Conservation (phyloP, 2,888 invertebrate species). For the Nasonia oneida region DNA sequence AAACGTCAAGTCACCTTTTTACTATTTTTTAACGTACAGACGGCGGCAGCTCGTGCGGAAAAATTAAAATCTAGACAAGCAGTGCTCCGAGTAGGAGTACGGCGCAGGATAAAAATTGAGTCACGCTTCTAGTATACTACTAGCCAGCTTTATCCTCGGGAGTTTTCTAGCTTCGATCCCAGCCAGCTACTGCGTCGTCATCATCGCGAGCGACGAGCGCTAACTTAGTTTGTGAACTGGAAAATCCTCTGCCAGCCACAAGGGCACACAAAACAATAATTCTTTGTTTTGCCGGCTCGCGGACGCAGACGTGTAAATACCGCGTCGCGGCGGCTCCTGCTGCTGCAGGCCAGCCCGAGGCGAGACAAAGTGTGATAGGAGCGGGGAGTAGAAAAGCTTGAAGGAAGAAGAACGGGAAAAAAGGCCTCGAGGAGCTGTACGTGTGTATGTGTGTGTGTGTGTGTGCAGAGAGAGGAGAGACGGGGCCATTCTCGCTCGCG, state of each 20-base stretch:
- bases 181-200: slow-evolving; percentile 16
- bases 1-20: slow-evolving; percentile 10
- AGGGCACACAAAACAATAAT: slow-evolving; percentile 77
- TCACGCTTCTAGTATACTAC: not conserved
- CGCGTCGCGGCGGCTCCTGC: slow-evolving; percentile 63
- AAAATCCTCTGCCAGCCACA: slow-evolving; percentile 76
- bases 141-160: not conserved
- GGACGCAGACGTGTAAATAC: slow-evolving; percentile 76
- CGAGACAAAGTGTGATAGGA: slow-evolving; percentile 51
- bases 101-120: not conserved
- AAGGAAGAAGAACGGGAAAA: slow-evolving; percentile 50
- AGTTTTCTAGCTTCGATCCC: slow-evolving; percentile 14
- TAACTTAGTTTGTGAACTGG: slow-evolving; percentile 78
- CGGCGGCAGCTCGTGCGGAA: not conserved
- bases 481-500: slow-evolving; percentile 68
- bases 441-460: not conserved
- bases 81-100: not conserved
- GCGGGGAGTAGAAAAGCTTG: slow-evolving; percentile 40
- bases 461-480: slow-evolving; percentile 66
- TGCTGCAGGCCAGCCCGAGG: slow-evolving; percentile 30
- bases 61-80: not conserved
- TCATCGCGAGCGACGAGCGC: slow-evolving; percentile 68
- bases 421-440: slow-evolving; percentile 43
- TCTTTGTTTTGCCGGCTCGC: slow-evolving; percentile 73
- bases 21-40: not conserved